Evolutionary conservation across 2,797 vertebrate species (phyloP).

Genomic region (Varecia variegata): DNA sequence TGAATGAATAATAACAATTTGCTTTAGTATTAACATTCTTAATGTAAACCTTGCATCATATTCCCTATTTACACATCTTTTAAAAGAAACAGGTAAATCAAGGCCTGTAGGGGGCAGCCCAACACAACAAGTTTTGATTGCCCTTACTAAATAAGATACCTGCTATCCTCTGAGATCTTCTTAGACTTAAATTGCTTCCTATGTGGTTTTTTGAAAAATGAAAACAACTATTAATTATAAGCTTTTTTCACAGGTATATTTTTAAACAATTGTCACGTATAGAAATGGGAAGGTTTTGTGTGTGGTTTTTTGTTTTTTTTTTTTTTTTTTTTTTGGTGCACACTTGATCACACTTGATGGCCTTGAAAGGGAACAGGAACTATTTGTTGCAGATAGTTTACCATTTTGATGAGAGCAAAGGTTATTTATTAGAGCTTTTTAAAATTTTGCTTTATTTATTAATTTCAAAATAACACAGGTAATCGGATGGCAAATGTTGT

Average conservation of each 20-base stretch:
- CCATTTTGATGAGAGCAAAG: constrained; percentile 10
- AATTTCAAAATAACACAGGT: background rate
- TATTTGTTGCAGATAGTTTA: background rate
- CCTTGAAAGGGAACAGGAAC: background rate
- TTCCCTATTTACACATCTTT: background rate
- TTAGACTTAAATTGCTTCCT: constrained; percentile 47
- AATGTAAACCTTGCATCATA: background rate
- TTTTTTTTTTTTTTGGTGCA: too few species aligned
- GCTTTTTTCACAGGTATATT: background rate
- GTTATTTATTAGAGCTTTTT: background rate
- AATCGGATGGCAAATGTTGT: constrained; percentile 6
- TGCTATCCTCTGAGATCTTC: background rate
- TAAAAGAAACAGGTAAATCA: constrained; percentile 26
- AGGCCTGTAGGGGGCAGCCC: constrained; percentile 84
- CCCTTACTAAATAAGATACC: background rate
- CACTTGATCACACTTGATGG: background rate
- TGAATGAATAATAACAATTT: constrained; percentile 5
- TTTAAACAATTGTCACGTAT: background rate
- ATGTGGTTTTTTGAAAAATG: constrained; percentile 46
- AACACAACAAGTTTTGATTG: constrained; percentile 74
- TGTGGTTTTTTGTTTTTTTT: too few species aligned
- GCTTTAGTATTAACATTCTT: constrained; percentile 35
- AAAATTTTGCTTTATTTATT: background rate
- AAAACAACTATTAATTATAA: constrained; percentile 37
- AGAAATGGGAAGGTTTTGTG: background rate